These are phyloP conservation scores for Heliconius hewitsoni DNA, from an alignment of 1,140 invertebrate species.

Conservation along the genomic window DNA sequence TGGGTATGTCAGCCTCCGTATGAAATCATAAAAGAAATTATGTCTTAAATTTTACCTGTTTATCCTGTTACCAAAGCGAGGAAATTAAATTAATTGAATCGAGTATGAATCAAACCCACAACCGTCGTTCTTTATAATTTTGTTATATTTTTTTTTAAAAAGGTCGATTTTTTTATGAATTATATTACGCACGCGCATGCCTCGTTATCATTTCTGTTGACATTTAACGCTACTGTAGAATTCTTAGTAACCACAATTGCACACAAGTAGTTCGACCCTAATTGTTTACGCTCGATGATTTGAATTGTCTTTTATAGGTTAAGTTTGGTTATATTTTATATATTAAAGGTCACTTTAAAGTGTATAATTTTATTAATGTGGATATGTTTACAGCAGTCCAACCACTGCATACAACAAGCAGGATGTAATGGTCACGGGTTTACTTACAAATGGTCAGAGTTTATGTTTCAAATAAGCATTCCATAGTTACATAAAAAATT, in stretches of 20 bases:
- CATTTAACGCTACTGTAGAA: conserved; percentile 42
- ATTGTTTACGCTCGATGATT: conserved; percentile 38
- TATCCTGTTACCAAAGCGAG: too few species aligned
- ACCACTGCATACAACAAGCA: not conserved
- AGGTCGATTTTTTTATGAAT: not conserved
- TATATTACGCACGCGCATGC: conserved; percentile 45
- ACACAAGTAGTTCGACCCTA: not conserved
- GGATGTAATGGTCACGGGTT: not conserved
- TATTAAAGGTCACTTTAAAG: not conserved
- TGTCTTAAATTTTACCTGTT: too few species aligned
- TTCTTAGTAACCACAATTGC: not conserved
- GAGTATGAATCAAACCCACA: too few species aligned
- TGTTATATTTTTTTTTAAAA: too few species aligned
- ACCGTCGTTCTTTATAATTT: too few species aligned
- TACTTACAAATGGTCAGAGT: not conserved
- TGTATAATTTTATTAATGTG: not conserved
- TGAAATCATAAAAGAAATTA: too few species aligned
- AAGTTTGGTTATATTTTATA: not conserved
- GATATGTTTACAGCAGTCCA: not conserved
- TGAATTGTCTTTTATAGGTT: not conserved
- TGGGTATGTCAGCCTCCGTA: too few species aligned
- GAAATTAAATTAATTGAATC: too few species aligned
- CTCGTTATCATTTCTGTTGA: conserved; percentile 54
- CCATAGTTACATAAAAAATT: too few species aligned
- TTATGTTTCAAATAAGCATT: not conserved